Evolutionary conservation across 2,888 invertebrate species (phyloP), one percentile per base, ranked within the genome.

Genomic region (Torymus auratus): DNA sequence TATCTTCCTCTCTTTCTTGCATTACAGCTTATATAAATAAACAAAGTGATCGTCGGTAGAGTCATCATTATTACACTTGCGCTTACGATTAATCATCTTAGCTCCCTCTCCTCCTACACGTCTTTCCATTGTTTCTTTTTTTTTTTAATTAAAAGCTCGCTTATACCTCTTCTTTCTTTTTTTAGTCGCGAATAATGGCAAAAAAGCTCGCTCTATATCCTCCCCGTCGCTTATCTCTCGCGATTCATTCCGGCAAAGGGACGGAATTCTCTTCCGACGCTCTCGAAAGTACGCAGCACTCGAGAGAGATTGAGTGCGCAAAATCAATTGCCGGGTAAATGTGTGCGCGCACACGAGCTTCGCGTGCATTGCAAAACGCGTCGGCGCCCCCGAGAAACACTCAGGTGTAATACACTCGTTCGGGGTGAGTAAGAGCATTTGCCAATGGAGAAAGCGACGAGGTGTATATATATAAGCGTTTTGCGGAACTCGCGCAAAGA

Each of bases 291-390:
- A 50, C 20, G 13, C n/a, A 10, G 41, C 41, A 7, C 41, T 41
- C 41, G 41, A 41, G 41, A 41, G 41, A 41, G 7, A 41, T 52
- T 50, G 73, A 65, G 17, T n/a, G 53, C 23, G 41, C 14, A 55
- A 55, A 73, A 72, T 77, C 61, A 77, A 72, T 67, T 75, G 62
- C 20, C 55, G 20, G 64, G 11, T n/a, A n/a, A n/a, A 69, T 52
- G 41, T 41, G 7, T 10, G 41, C 41, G 41, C 7, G 7, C 7
- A 28, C 7, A 41, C 41, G 20, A 20, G 7, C 14, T 61, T 62
- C 11, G 74, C 62, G 67, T 53, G 68, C 20, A 61, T 61, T 58
- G n/a, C 50, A 68, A 53, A 68, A 53, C 4, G 15, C 14, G 41
- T 12, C 11, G 41, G 14, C 28, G 23, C 20, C 4, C 53, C 69